Evolutionary conservation across 2,113 vertebrate genomes (phyloP).

Genomic region (Pithys albifrons): DNA sequence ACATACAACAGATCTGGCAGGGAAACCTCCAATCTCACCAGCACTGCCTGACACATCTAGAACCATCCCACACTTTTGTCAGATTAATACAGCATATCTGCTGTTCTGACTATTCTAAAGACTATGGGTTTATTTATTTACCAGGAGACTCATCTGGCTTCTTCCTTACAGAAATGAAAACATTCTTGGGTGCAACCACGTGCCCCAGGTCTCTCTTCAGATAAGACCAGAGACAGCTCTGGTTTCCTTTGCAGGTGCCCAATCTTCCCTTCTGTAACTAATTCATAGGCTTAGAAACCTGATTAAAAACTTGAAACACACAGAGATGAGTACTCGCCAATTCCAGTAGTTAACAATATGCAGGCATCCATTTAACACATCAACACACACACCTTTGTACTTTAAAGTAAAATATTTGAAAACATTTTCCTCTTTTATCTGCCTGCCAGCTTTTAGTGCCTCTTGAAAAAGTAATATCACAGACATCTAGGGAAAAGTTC

Average conservation of each 20-base stretch:
- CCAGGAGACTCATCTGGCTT: neutral
- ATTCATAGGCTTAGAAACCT: neutral
- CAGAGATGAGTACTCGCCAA: neutral
- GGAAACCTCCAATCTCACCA: neutral
- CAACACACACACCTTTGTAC: neutral
- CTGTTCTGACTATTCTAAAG: neutral
- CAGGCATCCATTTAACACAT: neutral
- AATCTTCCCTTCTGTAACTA: neutral
- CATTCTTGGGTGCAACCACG: neutral
- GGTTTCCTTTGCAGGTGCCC: neutral
- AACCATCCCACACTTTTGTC: neutral
- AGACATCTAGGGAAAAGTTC: neutral
- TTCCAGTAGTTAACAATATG: neutral
- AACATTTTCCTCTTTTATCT: neutral
- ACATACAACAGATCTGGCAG: neutral
- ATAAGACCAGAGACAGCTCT: neutral
- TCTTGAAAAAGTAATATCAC: neutral
- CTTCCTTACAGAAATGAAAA: neutral
- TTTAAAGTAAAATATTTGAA: constrained; percentile 9
- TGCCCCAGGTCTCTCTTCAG: neutral
- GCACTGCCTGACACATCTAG: neutral
- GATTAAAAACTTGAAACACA: neutral
- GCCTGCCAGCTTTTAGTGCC: neutral
- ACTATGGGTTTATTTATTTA: neutral
- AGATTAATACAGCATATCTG: neutral